phyloP scores from a whole-genome alignment of 2,888 invertebrate species.

The Lasius fuliginosus region DNA sequence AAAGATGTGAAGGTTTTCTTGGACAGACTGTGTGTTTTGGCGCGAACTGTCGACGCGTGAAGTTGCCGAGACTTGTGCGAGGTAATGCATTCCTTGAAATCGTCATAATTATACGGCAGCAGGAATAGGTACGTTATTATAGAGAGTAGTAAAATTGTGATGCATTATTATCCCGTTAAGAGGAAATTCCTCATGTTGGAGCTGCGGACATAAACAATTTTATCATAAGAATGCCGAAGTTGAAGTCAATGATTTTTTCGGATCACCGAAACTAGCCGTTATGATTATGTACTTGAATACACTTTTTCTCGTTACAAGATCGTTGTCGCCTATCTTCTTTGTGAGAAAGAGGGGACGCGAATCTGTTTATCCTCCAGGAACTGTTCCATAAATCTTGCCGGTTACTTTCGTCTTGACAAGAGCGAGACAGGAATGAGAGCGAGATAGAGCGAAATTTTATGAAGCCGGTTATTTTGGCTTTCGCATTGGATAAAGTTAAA shows the following conservation, averaged over 20 bases:
- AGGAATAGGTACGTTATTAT: too few relatives aligned
- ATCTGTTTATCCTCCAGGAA: not conserved
- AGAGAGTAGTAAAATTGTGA: not conserved
- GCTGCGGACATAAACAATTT: not conserved
- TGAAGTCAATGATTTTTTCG: not conserved
- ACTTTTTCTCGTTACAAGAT: not conserved
- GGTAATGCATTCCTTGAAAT: not conserved
- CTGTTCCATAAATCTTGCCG: not conserved
- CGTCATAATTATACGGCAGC: not conserved
- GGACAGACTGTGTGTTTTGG: not conserved
- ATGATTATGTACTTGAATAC: not conserved
- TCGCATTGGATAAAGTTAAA: not conserved
- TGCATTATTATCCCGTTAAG: not conserved
- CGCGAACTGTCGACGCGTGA: not conserved
- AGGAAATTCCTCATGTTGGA: not conserved
- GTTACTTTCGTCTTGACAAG: not conserved
- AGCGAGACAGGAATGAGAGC: not conserved
- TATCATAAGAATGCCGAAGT: not conserved
- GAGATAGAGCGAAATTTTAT: not conserved
- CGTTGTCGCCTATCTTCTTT: not conserved
- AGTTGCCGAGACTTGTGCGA: not conserved
- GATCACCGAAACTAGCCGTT: not conserved
- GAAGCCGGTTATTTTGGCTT: not conserved
- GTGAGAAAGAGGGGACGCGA: not conserved
- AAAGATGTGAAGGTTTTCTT: not conserved